Percentiles rank a stretch among this genome's conserved stretches.
Conservation (phyloP, 2,888 invertebrate genomes). For the Galerucella calmariensis region DNA sequence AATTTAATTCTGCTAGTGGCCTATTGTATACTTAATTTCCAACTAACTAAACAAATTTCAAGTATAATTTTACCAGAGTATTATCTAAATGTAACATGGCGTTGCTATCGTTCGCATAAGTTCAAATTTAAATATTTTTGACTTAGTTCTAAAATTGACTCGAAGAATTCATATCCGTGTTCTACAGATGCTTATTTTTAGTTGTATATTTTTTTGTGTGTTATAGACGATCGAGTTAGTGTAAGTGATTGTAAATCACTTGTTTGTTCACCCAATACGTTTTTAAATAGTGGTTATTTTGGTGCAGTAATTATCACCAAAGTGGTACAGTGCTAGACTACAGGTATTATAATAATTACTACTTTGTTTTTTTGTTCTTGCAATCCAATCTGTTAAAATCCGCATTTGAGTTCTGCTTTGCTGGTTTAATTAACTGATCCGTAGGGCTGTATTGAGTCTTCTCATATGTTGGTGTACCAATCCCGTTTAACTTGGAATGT, state of each 20-base stretch:
- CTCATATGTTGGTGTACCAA: no score
- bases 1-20: no score
- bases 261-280: slow-evolving; percentile 14
- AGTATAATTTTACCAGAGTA: not conserved
- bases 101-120: slow-evolving; percentile 13
- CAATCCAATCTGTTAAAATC: no score
- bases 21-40: no score
- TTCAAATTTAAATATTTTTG: slow-evolving; percentile 24
- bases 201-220: not conserved
- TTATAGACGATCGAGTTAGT: slow-evolving; percentile 15
- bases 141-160: slow-evolving; percentile 23
- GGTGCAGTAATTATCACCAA: not conserved
- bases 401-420: no score
- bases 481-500: no score
- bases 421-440: no score
- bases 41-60: not conserved
- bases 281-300: not conserved
- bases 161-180: slow-evolving; percentile 30
- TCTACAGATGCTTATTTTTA: slow-evolving; percentile 28
- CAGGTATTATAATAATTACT: not conserved
- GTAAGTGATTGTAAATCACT: slow-evolving; percentile 12
- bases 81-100: not conserved
- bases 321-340: not conserved
- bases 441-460: no score
- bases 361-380: no score